Conservation (phyloP, 2,113 vertebrate genomes). For the Bucco capensis region DNA sequence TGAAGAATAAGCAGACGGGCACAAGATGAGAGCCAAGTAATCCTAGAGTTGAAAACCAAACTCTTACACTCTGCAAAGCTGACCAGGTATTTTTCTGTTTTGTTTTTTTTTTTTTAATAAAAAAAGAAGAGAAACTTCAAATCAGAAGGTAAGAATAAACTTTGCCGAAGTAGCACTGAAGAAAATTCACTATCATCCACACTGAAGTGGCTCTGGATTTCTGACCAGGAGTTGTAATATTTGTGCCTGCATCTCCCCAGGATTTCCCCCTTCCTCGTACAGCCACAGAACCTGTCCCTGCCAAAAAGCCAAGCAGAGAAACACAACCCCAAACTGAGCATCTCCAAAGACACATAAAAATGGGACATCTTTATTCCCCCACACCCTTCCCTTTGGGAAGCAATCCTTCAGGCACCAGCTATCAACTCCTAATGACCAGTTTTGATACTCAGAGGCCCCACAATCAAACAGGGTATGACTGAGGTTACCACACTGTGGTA, state of each 20-base stretch:
- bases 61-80: neutral
- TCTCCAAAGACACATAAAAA: neutral
- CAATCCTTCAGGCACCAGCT: neutral
- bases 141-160: neutral
- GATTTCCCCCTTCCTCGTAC: neutral
- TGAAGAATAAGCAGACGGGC: neutral
- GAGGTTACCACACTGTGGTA: slow-evolving; percentile 3
- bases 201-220: neutral
- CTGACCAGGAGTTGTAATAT: neutral
- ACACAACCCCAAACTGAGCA: neutral
- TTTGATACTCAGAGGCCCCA: neutral
- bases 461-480: slow-evolving; percentile 16
- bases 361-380: neutral
- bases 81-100: neutral
- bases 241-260: neutral
- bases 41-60: neutral
- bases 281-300: neutral
- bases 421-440: neutral
- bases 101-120: neutral
- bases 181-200: neutral
- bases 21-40: slow-evolving; percentile 21
- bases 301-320: neutral
- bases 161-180: neutral
- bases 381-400: neutral
- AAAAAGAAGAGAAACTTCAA: neutral